Base-by-base conservation (phyloP, 2,888 invertebrate species). In the Nomada goodeniana region DNA sequence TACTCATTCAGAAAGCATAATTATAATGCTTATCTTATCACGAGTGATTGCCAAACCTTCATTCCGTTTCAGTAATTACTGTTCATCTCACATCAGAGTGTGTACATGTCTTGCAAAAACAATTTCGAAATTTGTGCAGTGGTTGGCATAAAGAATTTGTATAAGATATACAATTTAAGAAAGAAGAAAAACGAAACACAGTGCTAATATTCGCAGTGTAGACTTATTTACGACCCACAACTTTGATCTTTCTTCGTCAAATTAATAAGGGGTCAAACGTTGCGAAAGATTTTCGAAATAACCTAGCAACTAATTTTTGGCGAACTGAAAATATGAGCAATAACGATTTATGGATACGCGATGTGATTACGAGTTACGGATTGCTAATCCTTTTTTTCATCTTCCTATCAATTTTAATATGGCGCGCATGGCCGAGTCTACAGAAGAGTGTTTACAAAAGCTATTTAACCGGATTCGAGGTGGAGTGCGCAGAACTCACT, bases 391-490 rank as follows among this genome's bases (percentile, higher is more conserved):
- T 90, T 15, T 59, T 84, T 2, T 23, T 87, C 10, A 4, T 83
- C 9, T 29, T 80, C 3, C 15, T 90, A n/a, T 72, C 82, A 29
- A 69, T 88, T 44, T 84, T 88, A 53, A 74, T 90, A 0, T 80
- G 64, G 68, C 83, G 81, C 59, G 89, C 86, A 67, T 91, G 91
- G 90, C 63, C 86, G 4, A 88, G 83, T 63, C 83, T 92, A n/a
- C 85, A 86, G 2, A 85, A 83, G 26, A 77, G 79, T 44, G 57
- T 88, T 68, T 92, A 91, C 81, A 90, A 89, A 57, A 74, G 86
- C 20, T 87, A 93, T 86, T 83, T 93, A 9, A 63, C 91, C 47
- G 91, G 91, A 2, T 93, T 93, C 78, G 92, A 93, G 73, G 82
- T 85, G 2, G 92, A 93, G 63, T 92, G 91, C 59, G 90, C 92